Base-by-base conservation (phyloP, 2,888 invertebrate genomes). In the Apotomis turbidana region DNA sequence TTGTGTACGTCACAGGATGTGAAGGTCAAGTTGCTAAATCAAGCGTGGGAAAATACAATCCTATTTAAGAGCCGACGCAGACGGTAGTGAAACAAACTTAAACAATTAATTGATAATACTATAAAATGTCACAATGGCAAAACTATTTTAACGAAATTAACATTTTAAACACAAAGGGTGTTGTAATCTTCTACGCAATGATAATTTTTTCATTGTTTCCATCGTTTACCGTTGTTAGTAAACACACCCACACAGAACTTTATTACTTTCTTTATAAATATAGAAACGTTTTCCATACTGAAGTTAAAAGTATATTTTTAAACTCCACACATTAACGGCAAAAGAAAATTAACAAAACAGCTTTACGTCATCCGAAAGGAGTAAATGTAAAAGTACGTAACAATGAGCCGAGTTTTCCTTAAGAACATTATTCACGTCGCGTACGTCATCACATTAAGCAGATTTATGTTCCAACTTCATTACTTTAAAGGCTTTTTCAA, bases 381-480 rank as follows among this genome's bases (percentile, higher is more conserved):
- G 72, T 72, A 72, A 72, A 68, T 63, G 68, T 54, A 72, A 63
- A 72, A 72, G 72, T 68, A 72, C 68, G 63, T 63, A 68, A 68
- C 72, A 72, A 72, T 68, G 62, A 68, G 57, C 68, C 52, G 72
- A 68, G 58, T 72, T 72, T 72, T 72, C 72, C 72, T 72, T 72
- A 68, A 68, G 72, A 72, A 72, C 72, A 72, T 72, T 72, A 72
- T 72, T 72, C 72, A 72, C 62, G 72, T 72, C 72, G 72, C 68
- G 72, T 72, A 72, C 68, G 72, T 72, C 72, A 72, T 72, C 72
- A 72, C 72, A 72, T 72, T 72, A 72, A 72, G 72, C 72, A 72
- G 72, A 72, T 72, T 72, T 72, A 72, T 72, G 72, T 68, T 59
- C 72, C 72, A 72, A 72, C 72, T 72, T 72, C 72, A 72, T 72